Conservation (phyloP, 2,888 invertebrate genomes). For the Lamproptera curius region DNA sequence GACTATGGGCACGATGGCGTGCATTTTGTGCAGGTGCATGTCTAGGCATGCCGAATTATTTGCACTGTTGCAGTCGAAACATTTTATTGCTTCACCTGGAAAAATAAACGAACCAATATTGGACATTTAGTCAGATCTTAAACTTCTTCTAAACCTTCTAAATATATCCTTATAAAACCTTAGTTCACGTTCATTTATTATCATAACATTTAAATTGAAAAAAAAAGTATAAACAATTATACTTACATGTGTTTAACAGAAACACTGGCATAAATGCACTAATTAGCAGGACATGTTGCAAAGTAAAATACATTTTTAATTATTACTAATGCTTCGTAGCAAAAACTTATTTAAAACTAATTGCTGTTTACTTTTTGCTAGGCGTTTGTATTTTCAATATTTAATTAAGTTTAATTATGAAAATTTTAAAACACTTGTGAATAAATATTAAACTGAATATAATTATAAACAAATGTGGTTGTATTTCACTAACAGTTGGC, state of each 20-base stretch:
- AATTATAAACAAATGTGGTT: constrained; percentile 23
- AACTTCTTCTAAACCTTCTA: too few relatives aligned
- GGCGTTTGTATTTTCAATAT: background rate
- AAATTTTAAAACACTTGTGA: background rate
- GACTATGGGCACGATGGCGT: constrained; percentile 55
- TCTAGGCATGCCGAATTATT: constrained; percentile 80
- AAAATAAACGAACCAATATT: too few relatives aligned
- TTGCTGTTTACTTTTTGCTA: constrained; percentile 16
- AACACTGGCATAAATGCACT: constrained; percentile 39
- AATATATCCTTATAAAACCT: too few relatives aligned
- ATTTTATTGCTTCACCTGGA: constrained; percentile 76
- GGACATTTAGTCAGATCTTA: too few relatives aligned
- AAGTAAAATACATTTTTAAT: constrained; percentile 28
- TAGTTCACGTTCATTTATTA: background rate
- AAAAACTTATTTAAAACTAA: background rate
- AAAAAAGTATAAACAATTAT: too few relatives aligned
- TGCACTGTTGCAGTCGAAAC: constrained; percentile 85
- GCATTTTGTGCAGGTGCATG: constrained; percentile 75
- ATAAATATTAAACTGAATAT: background rate
- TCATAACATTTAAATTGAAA: constrained; percentile 5
- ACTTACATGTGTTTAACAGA: constrained; percentile 44
- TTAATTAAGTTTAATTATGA: too few relatives aligned
- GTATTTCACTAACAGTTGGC: constrained; percentile 31
- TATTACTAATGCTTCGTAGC: constrained; percentile 2
- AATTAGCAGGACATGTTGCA: constrained; percentile 30